Evolutionary conservation across 2,113 vertebrate genomes (phyloP).

Genomic region (Craseonycteris thonglongyai): DNA sequence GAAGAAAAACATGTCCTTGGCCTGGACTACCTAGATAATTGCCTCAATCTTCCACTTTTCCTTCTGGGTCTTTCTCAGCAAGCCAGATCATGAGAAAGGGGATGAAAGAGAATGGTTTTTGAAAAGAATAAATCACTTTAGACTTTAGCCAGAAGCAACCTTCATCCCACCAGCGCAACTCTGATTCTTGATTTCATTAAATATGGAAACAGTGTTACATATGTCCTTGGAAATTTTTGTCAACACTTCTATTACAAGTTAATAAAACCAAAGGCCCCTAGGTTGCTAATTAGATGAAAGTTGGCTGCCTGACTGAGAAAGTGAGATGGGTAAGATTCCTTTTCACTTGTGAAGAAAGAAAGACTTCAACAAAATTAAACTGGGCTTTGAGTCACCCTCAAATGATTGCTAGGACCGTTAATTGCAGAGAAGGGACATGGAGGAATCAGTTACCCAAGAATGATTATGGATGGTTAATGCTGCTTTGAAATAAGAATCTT

Average conservation of each 20-base stretch:
- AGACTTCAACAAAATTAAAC: slow-evolving; percentile 36
- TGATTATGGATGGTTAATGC: not conserved
- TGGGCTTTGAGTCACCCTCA: slow-evolving; percentile 17
- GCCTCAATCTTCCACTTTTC: slow-evolving; percentile 24
- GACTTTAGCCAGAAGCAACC: slow-evolving; percentile 53
- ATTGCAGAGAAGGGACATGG: not conserved
- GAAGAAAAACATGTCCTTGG: slow-evolving; percentile 46
- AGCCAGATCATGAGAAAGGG: slow-evolving; percentile 37
- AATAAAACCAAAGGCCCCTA: slow-evolving; percentile 54
- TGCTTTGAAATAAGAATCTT: not conserved
- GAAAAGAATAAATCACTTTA: slow-evolving; percentile 64
- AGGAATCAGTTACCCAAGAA: not conserved
- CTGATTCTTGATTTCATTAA: slow-evolving; percentile 56
- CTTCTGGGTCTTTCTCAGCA: slow-evolving; percentile 64
- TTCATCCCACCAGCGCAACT: slow-evolving; percentile 21
- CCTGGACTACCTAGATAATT: slow-evolving; percentile 60
- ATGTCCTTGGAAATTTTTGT: slow-evolving; percentile 60
- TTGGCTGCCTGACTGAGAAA: slow-evolving; percentile 66
- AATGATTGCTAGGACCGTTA: not conserved
- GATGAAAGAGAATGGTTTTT: slow-evolving; percentile 39
- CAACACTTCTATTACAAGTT: slow-evolving; percentile 61
- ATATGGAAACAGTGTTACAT: slow-evolving; percentile 56
- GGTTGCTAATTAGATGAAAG: slow-evolving; percentile 67
- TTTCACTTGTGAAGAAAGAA: slow-evolving; percentile 54
- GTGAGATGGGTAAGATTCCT: slow-evolving; percentile 24